These are phyloP conservation scores for Mustela nigripes DNA, from an alignment of 2,113 vertebrate species.

Conservation along the genomic window DNA sequence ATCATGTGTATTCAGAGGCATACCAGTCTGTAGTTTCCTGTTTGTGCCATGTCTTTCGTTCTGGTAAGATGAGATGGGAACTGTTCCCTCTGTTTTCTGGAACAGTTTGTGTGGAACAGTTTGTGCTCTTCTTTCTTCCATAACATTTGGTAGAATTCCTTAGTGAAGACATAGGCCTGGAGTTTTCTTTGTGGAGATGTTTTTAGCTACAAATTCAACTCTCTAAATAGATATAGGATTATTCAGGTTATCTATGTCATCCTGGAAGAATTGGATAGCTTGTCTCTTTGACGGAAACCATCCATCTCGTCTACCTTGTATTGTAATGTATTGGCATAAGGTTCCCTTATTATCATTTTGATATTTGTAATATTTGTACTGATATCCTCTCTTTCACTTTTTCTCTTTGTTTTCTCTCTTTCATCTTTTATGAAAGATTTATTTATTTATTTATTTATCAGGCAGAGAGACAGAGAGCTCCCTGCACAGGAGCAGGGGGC, in stretches of 20 bases:
- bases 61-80: background rate
- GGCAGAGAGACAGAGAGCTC: too few species aligned
- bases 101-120: background rate
- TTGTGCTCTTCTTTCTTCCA: background rate
- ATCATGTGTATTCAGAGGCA: background rate
- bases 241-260: background rate
- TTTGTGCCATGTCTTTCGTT: background rate
- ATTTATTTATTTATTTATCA: too few species aligned
- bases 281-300: too few species aligned
- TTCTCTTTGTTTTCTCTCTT: background rate
- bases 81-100: background rate
- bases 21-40: background rate
- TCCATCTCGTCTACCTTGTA: background rate
- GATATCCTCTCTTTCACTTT: background rate
- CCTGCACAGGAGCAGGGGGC: too few species aligned
- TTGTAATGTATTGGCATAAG: background rate
- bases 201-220: slow-evolving; percentile 13
- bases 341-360: background rate
- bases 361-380: background rate
- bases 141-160: background rate
- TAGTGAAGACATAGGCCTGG: background rate
- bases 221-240: background rate
- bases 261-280: background rate
- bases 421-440: too few species aligned
- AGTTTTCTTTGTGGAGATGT: background rate